Evolutionary conservation across 2,797 vertebrate genomes (phyloP).

Genomic region (Characodon lateralis): DNA sequence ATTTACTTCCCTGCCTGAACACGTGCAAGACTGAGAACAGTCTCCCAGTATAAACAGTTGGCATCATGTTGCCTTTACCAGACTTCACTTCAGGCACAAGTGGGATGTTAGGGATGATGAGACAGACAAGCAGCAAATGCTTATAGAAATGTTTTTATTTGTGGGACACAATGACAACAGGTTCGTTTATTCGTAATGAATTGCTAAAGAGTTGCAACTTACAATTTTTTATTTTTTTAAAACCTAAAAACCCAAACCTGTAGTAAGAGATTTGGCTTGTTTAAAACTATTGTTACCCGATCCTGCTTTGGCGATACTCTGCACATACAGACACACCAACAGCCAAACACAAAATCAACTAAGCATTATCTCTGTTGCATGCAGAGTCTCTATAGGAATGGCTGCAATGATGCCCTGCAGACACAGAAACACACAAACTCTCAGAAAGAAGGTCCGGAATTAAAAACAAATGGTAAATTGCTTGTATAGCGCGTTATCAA

Average conservation of each 20-base stretch:
- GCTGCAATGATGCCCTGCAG: slow-evolving; percentile 1
- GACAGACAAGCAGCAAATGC: background rate
- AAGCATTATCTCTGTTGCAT: background rate
- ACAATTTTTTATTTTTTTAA: background rate
- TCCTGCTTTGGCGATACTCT: background rate
- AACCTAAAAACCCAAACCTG: no score
- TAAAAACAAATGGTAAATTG: slow-evolving; percentile 16
- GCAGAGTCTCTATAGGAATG: background rate
- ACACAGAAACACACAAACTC: background rate
- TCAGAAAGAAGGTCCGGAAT: slow-evolving; percentile 19
- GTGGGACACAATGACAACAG: background rate
- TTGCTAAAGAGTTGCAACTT: background rate
- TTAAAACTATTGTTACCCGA: background rate
- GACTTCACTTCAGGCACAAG: background rate
- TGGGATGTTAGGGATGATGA: background rate
- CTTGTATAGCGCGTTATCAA: no score
- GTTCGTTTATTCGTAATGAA: background rate
- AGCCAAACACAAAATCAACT: background rate
- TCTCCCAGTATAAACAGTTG: background rate
- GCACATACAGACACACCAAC: background rate
- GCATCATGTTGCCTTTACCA: background rate
- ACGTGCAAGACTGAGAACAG: background rate
- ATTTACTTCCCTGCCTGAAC: background rate
- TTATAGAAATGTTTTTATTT: background rate
- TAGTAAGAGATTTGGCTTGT: background rate